Conservation (phyloP, 1,140 invertebrate species). For the Drosophila leontia region DNA sequence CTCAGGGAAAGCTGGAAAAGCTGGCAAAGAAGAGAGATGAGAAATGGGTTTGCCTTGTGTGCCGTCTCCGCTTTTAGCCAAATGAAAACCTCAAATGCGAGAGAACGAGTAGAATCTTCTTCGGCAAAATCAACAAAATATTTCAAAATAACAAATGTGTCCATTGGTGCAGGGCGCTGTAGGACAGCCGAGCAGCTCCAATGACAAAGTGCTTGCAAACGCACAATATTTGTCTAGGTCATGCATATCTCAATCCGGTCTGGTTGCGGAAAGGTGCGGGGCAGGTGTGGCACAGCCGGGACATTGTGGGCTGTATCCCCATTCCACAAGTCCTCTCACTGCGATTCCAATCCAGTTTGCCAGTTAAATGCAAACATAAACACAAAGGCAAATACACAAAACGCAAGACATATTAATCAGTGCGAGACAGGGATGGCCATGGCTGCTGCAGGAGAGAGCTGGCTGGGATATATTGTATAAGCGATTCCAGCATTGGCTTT, state of each 20-base stretch:
- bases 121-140: slow-evolving; percentile 78
- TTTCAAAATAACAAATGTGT: slow-evolving; percentile 83
- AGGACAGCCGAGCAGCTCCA: slow-evolving; percentile 29
- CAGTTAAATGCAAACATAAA: slow-evolving; percentile 78
- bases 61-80: slow-evolving; percentile 63
- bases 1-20: slow-evolving; percentile 28
- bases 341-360: slow-evolving; percentile 40
- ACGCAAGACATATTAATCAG: slow-evolving; percentile 78
- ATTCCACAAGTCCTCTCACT: background rate
- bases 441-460: background rate
- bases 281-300: slow-evolving; percentile 1
- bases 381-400: slow-evolving; percentile 64
- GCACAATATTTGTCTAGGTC: slow-evolving; percentile 81
- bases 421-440: slow-evolving; percentile 28
- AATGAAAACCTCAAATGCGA: slow-evolving; percentile 76
- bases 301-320: background rate
- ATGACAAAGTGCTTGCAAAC: slow-evolving; percentile 80
- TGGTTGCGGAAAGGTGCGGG: slow-evolving; percentile 9
- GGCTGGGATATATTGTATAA: slow-evolving; percentile 17
- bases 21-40: slow-evolving; percentile 44
- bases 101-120: slow-evolving; percentile 48
- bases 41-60: slow-evolving; percentile 47
- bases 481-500: slow-evolving; percentile 71
- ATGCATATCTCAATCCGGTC: slow-evolving; percentile 65
- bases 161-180: slow-evolving; percentile 36